Evolutionary conservation across 2,888 invertebrate species (phyloP).

Genomic region (Ophion costatus): DNA sequence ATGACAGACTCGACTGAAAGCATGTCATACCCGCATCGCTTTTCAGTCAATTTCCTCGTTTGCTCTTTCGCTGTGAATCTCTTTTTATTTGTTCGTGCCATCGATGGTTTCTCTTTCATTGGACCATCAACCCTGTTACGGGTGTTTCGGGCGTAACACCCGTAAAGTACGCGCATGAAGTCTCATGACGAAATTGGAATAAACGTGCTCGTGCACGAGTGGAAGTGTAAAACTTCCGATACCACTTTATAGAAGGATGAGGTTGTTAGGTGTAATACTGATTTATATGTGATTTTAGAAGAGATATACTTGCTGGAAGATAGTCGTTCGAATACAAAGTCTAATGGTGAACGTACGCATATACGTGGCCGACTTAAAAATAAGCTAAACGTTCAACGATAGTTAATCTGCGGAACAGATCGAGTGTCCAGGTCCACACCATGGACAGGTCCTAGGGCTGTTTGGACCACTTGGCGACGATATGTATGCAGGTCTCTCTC

Average conservation of each 20-base stretch:
- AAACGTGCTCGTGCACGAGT: background rate
- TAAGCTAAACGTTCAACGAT: background rate
- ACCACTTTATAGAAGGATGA: background rate
- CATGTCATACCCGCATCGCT: slow-evolving; percentile 43
- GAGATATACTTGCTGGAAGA: too few relatives aligned
- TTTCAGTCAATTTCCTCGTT: slow-evolving; percentile 36
- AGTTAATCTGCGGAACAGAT: background rate
- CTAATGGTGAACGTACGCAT: background rate
- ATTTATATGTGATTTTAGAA: too few relatives aligned
- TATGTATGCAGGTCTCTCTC: slow-evolving; percentile 79
- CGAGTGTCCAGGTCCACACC: slow-evolving; percentile 7
- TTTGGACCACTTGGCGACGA: slow-evolving; percentile 78
- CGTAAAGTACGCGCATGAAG: too few relatives aligned
- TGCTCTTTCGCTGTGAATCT: slow-evolving; percentile 2
- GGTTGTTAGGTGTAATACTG: background rate
- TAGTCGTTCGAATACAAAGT: too few relatives aligned
- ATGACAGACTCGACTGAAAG: slow-evolving; percentile 66
- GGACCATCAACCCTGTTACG: slow-evolving; percentile 32
- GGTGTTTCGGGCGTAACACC: too few relatives aligned
- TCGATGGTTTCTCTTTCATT: slow-evolving; percentile 61
- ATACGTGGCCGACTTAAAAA: background rate
- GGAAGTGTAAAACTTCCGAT: background rate
- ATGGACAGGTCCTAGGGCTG: slow-evolving; percentile 56
- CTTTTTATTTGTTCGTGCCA: slow-evolving; percentile 44
- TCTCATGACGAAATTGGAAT: too few relatives aligned